These are phyloP conservation scores for Hippopotamyrus pictus DNA, from an alignment of 2,797 vertebrate genomes.

Conservation along the genomic window DNA sequence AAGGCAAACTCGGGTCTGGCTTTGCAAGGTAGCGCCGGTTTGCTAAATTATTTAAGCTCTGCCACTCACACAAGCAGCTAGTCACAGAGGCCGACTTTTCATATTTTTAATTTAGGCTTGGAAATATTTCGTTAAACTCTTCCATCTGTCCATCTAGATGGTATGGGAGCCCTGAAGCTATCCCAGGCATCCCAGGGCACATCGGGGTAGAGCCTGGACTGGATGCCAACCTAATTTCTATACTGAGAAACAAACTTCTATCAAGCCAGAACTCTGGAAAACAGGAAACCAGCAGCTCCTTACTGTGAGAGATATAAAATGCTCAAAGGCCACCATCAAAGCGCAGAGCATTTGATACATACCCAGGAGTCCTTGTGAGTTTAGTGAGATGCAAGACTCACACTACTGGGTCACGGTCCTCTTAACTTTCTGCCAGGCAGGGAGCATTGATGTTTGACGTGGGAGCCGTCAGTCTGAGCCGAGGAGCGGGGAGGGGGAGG, in stretches of 20 bases:
- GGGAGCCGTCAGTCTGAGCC: constrained; percentile 19
- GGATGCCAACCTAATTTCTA: background rate
- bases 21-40: background rate
- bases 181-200: background rate
- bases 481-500: background rate
- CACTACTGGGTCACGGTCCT: background rate
- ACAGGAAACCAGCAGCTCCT: background rate
- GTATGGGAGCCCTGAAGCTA: background rate
- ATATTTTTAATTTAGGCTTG: background rate
- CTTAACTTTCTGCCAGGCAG: background rate
- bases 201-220: background rate
- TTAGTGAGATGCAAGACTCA: background rate
- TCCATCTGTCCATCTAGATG: background rate
- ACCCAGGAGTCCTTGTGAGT: background rate
- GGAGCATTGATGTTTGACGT: constrained; percentile 15
- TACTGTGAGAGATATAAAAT: background rate
- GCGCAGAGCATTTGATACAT: background rate
- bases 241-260: background rate
- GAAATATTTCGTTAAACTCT: background rate
- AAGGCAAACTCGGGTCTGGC: background rate
- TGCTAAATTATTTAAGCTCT: background rate
- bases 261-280: background rate
- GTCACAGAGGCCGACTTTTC: background rate
- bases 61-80: background rate
- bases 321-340: background rate